phyloP scores from a whole-genome alignment of 1,140 invertebrate genomes.

The Trichomalopsis sarcophagae region DNA sequence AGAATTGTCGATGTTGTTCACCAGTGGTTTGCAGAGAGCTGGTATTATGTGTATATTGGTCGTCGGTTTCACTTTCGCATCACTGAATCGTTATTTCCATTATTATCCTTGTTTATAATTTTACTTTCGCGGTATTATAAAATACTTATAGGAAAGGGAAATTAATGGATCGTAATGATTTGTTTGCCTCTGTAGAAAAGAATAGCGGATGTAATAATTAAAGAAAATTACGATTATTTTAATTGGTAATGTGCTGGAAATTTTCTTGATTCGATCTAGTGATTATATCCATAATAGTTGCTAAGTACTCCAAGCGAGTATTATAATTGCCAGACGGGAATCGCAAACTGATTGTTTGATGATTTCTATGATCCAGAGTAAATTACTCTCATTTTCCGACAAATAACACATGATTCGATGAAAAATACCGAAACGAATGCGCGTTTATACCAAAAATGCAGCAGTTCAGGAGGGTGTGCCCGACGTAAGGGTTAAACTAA shows the following conservation, averaged over 20 bases:
- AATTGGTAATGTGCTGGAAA: background rate
- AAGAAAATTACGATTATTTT: background rate
- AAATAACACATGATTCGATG: background rate
- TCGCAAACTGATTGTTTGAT: no score
- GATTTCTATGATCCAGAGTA: no score
- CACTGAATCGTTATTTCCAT: background rate
- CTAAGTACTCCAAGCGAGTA: background rate
- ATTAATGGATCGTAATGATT: background rate
- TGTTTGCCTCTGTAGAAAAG: background rate
- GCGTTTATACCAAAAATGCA: background rate
- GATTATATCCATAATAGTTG: background rate
- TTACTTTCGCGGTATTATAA: slow-evolving; percentile 28
- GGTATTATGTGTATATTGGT: background rate
- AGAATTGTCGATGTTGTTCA: background rate
- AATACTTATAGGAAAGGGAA: background rate
- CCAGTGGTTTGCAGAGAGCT: background rate
- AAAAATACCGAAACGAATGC: background rate
- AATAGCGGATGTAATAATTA: background rate
- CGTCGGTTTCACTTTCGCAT: background rate
- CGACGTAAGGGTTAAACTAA: slow-evolving; percentile 12
- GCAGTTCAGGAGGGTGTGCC: slow-evolving; percentile 7
- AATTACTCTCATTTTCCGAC: background rate
- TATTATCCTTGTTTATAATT: background rate
- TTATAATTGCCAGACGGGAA: background rate
- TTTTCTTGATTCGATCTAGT: background rate